Percentiles rank a stretch among this genome's conserved stretches.
Conservation (phyloP, 2,113 vertebrate species). For the Osmerus mordax region DNA sequence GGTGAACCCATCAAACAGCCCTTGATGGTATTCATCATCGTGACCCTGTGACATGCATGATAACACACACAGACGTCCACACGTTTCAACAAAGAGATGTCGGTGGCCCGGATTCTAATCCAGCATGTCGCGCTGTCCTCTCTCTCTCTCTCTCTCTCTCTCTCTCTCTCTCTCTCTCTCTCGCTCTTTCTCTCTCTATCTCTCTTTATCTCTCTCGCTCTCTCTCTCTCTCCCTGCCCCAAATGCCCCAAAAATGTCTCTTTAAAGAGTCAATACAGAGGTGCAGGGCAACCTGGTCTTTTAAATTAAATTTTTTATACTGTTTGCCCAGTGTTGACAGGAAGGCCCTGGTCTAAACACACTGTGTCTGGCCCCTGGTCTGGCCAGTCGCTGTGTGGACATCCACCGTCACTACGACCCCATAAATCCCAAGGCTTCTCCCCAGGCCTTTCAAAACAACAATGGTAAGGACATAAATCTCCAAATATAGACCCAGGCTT, state of each 20-base stretch:
- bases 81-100: no score
- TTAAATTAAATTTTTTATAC: constrained; percentile 49
- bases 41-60: no score
- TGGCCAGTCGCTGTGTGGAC: constrained; percentile 33
- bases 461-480: constrained; percentile 49
- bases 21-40: constrained; percentile 4
- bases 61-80: neutral
- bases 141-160: no score
- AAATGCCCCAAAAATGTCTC: neutral
- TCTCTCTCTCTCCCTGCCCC: no score
- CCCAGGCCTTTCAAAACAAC: constrained; percentile 37
- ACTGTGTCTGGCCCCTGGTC: constrained; percentile 29
- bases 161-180: no score
- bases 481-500: constrained; percentile 22
- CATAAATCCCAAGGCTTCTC: constrained; percentile 26
- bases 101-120: no score
- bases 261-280: constrained; percentile 10
- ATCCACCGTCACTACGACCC: constrained; percentile 15
- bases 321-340: constrained; percentile 42
- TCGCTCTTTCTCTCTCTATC: no score
- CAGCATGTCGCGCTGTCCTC: no score
- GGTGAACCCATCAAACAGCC: constrained; percentile 15
- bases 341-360: constrained; percentile 28
- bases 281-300: constrained; percentile 24
- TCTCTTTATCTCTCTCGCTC: no score